Conservation (phyloP, 1,140 invertebrate species). For the Semibalanus balanoides region DNA sequence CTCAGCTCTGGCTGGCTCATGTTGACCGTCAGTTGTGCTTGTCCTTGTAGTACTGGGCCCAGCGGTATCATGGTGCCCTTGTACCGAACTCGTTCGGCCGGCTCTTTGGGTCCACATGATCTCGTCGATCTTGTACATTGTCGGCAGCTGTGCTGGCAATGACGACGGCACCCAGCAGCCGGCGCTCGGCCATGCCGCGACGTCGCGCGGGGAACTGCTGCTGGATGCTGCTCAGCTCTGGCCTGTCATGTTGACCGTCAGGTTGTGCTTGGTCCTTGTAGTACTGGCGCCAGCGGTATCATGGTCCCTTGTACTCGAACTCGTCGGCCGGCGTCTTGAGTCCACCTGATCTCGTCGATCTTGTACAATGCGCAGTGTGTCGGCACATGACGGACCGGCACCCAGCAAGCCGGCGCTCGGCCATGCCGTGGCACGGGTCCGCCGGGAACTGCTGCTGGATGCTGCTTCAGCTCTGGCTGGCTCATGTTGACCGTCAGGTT, state of each 20-base stretch:
- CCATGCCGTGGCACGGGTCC: constrained; percentile 39
- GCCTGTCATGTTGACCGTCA: too few species aligned
- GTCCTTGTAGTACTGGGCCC: too few species aligned
- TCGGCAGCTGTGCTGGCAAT: constrained; percentile 84
- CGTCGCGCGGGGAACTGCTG: too few species aligned
- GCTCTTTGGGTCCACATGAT: constrained; percentile 51
- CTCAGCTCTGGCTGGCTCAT: too few species aligned
- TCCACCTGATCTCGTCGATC: constrained; percentile 69
- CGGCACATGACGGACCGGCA: constrained; percentile 62
- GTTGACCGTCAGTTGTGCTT: too few species aligned
- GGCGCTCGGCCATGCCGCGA: constrained; percentile 40
- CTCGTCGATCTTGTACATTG: constrained; percentile 78
- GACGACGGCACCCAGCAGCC: constrained; percentile 52
- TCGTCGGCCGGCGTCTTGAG: constrained; percentile 35
- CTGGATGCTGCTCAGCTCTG: too few species aligned
- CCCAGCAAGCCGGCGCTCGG: constrained; percentile 47
- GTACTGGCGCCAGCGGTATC: background rate
- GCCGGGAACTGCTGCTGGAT: too few species aligned
- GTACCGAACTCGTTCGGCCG: constrained; percentile 18
- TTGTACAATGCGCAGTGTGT: constrained; percentile 82
- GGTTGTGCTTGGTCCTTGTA: background rate
- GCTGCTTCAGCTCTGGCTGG: too few species aligned
- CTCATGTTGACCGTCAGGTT: too few species aligned
- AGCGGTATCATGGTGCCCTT: background rate
- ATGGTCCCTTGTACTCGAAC: background rate